Evolutionary conservation across 2,888 invertebrate species (phyloP).

Genomic region (Parascotia fuliginaria): DNA sequence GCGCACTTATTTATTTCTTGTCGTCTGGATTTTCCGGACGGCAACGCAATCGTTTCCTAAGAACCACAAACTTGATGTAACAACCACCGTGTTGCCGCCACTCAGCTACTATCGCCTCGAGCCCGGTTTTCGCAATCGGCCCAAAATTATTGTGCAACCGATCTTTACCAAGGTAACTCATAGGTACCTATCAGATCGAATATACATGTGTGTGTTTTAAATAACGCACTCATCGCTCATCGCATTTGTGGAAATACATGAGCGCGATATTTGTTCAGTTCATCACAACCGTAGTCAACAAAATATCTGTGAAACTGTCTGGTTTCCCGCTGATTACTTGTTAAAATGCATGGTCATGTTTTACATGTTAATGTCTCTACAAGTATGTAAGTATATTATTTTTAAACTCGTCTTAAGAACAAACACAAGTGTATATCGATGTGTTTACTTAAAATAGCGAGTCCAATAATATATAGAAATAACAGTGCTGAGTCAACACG

Average conservation of each 20-base stretch:
- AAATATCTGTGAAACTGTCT: no score
- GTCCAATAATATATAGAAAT: conserved; percentile 26
- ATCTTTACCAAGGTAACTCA: not conserved
- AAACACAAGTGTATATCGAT: conserved; percentile 7
- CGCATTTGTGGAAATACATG: no score
- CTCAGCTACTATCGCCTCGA: not conserved
- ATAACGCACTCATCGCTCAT: not conserved
- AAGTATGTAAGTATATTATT: conserved; percentile 8
- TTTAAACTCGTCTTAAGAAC: conserved; percentile 7
- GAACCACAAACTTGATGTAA: conserved; percentile 10
- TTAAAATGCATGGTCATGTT: not conserved
- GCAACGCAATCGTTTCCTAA: conserved; percentile 5
- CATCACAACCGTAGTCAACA: no score
- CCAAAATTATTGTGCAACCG: not conserved
- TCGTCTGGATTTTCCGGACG: conserved; percentile 12
- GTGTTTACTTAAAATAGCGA: conserved; percentile 20
- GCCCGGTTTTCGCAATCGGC: not conserved
- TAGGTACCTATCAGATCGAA: not conserved
- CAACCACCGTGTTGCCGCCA: conserved; percentile 2
- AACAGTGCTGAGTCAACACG: conserved; percentile 22
- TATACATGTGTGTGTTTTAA: not conserved
- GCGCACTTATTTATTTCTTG: conserved; percentile 8
- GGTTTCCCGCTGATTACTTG: not conserved
- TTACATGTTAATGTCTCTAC: not conserved
- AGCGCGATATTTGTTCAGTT: no score